phyloP scores from a whole-genome alignment of 2,888 invertebrate species.

The Nasonovia ribisnigri region DNA sequence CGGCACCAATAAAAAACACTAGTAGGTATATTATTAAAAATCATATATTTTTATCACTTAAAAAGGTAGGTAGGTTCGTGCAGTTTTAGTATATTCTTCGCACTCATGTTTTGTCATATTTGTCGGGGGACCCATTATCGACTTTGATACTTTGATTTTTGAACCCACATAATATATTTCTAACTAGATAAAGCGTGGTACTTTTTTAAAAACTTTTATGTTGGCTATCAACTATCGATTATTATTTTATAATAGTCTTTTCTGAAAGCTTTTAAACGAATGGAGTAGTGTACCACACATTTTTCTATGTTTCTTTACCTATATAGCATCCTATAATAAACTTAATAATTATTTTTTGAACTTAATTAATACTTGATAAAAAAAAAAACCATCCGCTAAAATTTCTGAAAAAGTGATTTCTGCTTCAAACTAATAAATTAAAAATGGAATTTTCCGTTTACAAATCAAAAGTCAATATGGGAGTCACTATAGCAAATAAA shows the following conservation, averaged over 20 bases:
- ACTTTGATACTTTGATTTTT: background rate
- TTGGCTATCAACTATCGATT: background rate
- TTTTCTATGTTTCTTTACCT: background rate
- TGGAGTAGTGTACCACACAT: background rate
- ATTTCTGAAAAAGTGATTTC: background rate
- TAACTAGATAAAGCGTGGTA: background rate
- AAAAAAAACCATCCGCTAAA: background rate
- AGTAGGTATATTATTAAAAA: background rate
- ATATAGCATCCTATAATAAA: background rate
- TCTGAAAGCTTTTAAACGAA: background rate
- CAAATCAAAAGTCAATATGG: background rate
- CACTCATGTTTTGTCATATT: background rate
- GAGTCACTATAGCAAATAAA: background rate
- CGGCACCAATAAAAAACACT: background rate
- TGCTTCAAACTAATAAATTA: too few species aligned
- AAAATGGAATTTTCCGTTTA: background rate
- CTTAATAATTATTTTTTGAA: background rate
- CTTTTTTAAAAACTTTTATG: background rate
- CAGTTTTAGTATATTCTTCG: background rate
- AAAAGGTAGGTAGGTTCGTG: background rate
- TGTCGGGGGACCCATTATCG: background rate
- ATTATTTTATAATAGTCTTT: background rate
- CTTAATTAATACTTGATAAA: background rate
- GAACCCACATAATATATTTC: background rate
- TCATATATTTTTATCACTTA: background rate